Conservation (phyloP, 2,888 invertebrate genomes). For the Anoplius nigerrimus region DNA sequence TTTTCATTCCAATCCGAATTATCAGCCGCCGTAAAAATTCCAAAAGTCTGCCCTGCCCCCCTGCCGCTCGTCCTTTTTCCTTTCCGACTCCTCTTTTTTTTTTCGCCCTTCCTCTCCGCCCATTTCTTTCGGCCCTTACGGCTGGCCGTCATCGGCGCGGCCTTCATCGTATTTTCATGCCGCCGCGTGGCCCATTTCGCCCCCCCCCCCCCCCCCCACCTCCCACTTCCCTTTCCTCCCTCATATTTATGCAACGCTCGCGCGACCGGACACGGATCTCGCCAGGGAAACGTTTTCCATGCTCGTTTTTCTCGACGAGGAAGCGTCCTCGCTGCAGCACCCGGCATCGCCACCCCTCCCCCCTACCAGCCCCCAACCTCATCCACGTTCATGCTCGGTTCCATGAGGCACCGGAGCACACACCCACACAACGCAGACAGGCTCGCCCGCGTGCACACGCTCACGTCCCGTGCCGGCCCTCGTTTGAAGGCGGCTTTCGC, state of each 20-base stretch:
- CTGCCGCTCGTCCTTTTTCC: conserved; percentile 12
- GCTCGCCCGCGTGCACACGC: no score
- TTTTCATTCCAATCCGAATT: no score
- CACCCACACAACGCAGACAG: no score
- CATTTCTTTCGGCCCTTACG: conserved; percentile 22
- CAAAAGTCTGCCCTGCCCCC: conserved; percentile 3
- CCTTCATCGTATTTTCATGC: conserved; percentile 64
- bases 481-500: conserved; percentile 42
- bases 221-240: conserved; percentile 24
- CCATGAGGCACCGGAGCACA: no score
- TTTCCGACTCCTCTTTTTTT: conserved; percentile 13
- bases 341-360: background rate
- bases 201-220: background rate
- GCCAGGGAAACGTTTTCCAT: conserved; percentile 52
- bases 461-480: background rate
- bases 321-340: conserved; percentile 13
- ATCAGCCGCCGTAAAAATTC: no score
- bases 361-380: background rate
- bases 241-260: conserved; percentile 63
- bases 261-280: conserved; percentile 58
- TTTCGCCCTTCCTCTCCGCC: background rate
- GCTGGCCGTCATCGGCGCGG: conserved; percentile 50
- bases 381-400: background rate
- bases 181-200: conserved; percentile 13
- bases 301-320: conserved; percentile 45